These are phyloP conservation scores for Hemibagrus wyckioides DNA, from an alignment of 2,113 vertebrate genomes.

Conservation along the genomic window DNA sequence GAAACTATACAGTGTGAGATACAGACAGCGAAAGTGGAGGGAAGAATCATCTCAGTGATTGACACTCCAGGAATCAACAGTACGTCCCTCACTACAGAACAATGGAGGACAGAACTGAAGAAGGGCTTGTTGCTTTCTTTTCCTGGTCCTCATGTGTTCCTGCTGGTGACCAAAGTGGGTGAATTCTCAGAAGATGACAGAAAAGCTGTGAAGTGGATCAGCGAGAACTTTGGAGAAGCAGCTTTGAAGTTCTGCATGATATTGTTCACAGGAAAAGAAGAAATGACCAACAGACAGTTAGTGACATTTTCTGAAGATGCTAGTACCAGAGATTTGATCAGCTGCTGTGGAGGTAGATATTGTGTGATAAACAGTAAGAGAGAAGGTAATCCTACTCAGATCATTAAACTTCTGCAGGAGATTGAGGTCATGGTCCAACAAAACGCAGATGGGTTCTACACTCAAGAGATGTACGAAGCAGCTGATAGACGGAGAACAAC, in stretches of 20 bases:
- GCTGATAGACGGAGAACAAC: neutral
- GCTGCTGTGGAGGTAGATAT: neutral
- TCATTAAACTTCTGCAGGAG: neutral
- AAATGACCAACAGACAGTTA: neutral
- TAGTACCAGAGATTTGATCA: neutral
- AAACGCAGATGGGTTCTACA: neutral
- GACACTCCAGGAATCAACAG: slow-evolving; percentile 18
- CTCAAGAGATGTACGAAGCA: neutral
- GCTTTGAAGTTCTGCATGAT: slow-evolving; percentile 68
- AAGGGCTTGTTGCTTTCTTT: slow-evolving; percentile 4
- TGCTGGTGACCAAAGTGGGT: slow-evolving; percentile 69
- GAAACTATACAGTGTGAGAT: neutral
- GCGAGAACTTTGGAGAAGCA: slow-evolving; percentile 72
- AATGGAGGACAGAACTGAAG: neutral
- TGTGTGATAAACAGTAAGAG: slow-evolving; percentile 13
- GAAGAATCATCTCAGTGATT: neutral
- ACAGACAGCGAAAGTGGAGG: no score
- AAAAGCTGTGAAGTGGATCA: slow-evolving; percentile 68
- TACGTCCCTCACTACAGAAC: neutral
- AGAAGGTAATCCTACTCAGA: neutral
- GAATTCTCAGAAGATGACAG: slow-evolving; percentile 69
- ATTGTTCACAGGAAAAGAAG: slow-evolving; percentile 15
- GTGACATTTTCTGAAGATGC: neutral
- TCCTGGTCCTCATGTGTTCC: slow-evolving; percentile 70
- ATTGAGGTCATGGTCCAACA: neutral